A percentile compares a stretch with the other conserved stretches of the same genome.
Evolutionary conservation across 2,797 vertebrate species (phyloP).

Genomic region (Syngnathus acus): DNA sequence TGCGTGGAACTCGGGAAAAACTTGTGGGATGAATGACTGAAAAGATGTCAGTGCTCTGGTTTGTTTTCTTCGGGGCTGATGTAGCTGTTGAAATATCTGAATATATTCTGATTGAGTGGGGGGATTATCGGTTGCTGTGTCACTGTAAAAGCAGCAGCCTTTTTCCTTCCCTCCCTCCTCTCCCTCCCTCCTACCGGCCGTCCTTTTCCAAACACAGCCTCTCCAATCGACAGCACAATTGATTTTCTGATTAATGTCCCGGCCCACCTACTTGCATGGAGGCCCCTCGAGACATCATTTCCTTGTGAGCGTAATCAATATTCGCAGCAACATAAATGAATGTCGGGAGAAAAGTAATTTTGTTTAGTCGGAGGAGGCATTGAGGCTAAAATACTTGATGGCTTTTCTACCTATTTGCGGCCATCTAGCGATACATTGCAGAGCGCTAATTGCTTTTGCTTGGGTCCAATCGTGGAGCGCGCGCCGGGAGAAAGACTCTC

Average conservation of each 20-base stretch:
- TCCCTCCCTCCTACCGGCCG: slow-evolving; percentile 35
- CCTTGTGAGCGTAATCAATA: slow-evolving; percentile 81
- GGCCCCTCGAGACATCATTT: slow-evolving; percentile 78
- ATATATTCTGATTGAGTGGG: neutral
- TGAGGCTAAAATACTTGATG: slow-evolving; percentile 28
- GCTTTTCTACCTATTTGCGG: slow-evolving; percentile 16
- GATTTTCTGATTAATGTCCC: slow-evolving; percentile 88
- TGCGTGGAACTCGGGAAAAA: slow-evolving; percentile 22
- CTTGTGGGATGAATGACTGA: neutral
- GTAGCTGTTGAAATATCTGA: slow-evolving; percentile 24
- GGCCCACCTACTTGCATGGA: slow-evolving; percentile 68
- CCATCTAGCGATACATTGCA: slow-evolving; percentile 10
- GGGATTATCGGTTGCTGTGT: slow-evolving; percentile 25
- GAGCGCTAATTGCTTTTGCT: slow-evolving; percentile 17
- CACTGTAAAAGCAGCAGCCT: slow-evolving; percentile 52
- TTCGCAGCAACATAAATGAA: slow-evolving; percentile 74
- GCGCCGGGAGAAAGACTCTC: neutral
- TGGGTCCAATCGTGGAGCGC: neutral
- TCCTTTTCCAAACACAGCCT: slow-evolving; percentile 62
- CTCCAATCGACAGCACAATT: slow-evolving; percentile 74
- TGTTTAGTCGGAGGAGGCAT: slow-evolving; percentile 23
- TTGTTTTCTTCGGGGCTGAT: neutral
- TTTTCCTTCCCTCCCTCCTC: slow-evolving; percentile 4
- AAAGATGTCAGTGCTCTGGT: neutral
- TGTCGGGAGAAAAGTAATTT: slow-evolving; percentile 56